A percentile compares a stretch with the other conserved stretches of the same genome.
phyloP scores from a whole-genome alignment of 2,797 vertebrate genomes.

The Tachyglossus aculeatus region DNA sequence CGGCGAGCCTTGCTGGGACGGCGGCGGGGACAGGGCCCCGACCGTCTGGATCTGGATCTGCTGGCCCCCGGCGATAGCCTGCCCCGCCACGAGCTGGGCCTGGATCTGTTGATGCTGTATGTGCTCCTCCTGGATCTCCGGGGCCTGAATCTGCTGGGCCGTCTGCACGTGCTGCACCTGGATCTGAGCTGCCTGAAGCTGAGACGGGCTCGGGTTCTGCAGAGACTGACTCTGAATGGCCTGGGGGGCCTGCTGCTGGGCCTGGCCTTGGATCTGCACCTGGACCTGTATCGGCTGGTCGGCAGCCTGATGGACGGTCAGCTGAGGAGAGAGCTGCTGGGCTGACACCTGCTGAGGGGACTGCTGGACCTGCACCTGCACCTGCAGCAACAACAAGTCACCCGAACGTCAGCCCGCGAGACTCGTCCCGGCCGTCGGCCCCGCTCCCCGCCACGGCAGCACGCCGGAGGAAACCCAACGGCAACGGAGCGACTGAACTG shows the following conservation, averaged over 20 bases:
- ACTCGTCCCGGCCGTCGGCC: too few species aligned
- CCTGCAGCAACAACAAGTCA: conserved; percentile 73
- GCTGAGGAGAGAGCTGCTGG: conserved; percentile 91
- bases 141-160: conserved; percentile 80
- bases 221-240: conserved; percentile 89
- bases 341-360: conserved; percentile 85
- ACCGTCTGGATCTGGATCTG: conserved; percentile 97
- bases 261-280: conserved; percentile 93
- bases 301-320: conserved; percentile 87
- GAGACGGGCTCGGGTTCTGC: conserved; percentile 87
- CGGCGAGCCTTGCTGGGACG: conserved; percentile 86
- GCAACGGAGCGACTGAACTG: too few species aligned
- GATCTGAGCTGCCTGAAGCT: conserved; percentile 90
- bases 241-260: conserved; percentile 87
- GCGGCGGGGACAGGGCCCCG: conserved; percentile 87
- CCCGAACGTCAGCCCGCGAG: too few species aligned
- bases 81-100: conserved; percentile 90
- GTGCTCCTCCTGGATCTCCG: conserved; percentile 92
- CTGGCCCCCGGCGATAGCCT: conserved; percentile 87
- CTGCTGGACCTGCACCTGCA: conserved; percentile 93
- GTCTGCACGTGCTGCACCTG: conserved; percentile 89
- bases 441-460: too few species aligned
- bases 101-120: conserved; percentile 94
- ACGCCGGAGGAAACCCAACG: too few species aligned
- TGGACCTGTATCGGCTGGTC: conserved; percentile 91